Conservation (phyloP, 1,140 invertebrate genomes). For the Triops cancriformis region DNA sequence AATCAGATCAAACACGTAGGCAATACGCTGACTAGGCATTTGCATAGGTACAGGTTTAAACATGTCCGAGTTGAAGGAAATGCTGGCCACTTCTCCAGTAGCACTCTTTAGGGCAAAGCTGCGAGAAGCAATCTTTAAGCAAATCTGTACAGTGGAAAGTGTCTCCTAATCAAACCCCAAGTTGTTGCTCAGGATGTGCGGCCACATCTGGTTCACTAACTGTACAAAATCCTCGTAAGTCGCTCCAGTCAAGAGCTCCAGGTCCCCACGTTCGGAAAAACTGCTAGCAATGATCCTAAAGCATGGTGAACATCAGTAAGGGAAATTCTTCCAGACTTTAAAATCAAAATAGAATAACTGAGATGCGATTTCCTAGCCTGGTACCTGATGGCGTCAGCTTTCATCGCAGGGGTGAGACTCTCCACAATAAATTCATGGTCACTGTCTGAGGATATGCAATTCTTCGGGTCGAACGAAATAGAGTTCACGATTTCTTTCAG, state of each 20-base stretch:
- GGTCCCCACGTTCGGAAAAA: conserved; percentile 72
- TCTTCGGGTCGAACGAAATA: neutral
- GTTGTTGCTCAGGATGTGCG: conserved; percentile 51
- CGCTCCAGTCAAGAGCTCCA: conserved; percentile 64
- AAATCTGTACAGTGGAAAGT: neutral
- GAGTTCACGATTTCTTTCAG: conserved; percentile 41
- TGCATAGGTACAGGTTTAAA: conserved; percentile 16
- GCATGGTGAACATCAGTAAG: no score
- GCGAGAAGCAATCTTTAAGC: neutral
- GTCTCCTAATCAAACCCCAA: conserved; percentile 39
- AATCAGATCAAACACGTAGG: conserved; percentile 66
- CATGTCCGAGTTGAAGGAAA: conserved; percentile 17
- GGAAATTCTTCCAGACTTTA: no score
- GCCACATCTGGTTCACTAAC: conserved; percentile 57
- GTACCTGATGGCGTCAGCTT: conserved; percentile 50
- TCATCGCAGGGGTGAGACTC: conserved; percentile 51
- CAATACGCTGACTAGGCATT: conserved; percentile 45
- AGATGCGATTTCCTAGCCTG: no score
- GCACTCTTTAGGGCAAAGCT: conserved; percentile 7
- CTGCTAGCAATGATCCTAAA: conserved; percentile 67
- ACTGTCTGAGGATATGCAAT: neutral
- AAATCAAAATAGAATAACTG: no score
- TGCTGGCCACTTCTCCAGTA: neutral
- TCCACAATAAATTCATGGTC: conserved; percentile 39
- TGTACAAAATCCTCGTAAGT: conserved; percentile 53